Percentiles rank a stretch among this genome's conserved stretches.
These are phyloP conservation scores for Archilochus colubris DNA, from an alignment of 2,113 vertebrate genomes.

Conservation along the genomic window DNA sequence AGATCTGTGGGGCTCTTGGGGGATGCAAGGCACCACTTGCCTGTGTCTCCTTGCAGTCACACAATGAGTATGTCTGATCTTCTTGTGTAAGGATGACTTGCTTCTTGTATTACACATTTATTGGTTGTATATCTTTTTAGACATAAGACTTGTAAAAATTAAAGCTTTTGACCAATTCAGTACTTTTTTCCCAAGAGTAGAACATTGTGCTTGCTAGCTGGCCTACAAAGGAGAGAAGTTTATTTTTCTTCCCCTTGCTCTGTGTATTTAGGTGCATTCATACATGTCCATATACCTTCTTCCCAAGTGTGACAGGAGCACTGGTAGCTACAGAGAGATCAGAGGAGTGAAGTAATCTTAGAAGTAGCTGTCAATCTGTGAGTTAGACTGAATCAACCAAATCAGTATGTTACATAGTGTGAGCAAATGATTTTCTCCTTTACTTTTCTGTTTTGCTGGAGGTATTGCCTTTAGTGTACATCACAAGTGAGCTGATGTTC, in stretches of 20 bases:
- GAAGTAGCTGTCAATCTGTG: neutral
- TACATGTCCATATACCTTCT: fast-evolving
- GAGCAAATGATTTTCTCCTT: neutral
- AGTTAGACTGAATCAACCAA: neutral
- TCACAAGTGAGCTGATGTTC: neutral
- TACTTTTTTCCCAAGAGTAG: neutral
- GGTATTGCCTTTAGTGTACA: neutral
- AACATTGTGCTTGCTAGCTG: neutral
- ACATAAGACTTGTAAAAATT: neutral
- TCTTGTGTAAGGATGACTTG: neutral
- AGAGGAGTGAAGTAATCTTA: neutral
- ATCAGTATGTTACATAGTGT: neutral
- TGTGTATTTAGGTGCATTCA: neutral
- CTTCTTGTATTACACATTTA: neutral
- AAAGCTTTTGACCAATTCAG: neutral
- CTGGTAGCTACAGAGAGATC: neutral
- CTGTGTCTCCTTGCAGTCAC: neutral
- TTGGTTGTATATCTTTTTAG: neutral
- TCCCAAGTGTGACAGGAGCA: neutral
- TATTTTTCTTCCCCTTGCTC: neutral
- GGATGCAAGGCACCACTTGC: neutral
- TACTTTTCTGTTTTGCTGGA: neutral
- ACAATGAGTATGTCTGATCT: neutral
- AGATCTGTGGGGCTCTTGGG: neutral
- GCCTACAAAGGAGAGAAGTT: neutral